Base-by-base conservation (phyloP, 2,888 invertebrate species). In the Myopa testacea region DNA sequence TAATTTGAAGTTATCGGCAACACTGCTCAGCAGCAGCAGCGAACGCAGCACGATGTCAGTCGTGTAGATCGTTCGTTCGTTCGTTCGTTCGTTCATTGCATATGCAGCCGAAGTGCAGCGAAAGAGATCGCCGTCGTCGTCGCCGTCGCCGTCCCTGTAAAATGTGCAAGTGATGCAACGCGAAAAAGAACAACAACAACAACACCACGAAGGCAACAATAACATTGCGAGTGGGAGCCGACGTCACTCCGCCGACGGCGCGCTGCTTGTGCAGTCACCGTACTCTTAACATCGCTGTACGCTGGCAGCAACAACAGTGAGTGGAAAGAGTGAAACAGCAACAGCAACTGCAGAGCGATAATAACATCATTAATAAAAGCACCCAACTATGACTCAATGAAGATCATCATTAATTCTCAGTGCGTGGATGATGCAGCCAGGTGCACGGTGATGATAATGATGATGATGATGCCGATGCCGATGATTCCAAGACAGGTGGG, bases 161-260 rank as follows among this genome's bases (percentile, higher is more conserved):
- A 26, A 26, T 26, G 1, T 26, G 26, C 26, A 26, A 26, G 26
- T 26, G 26, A 26, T 26, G 26, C 71, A 71, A 71, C 71, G 38
- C 37, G 26, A 58, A 55, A 34, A 58, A 71, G 5, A 58, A 4
- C 55, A 58, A 58, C 10, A 58, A 58, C 10, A 70, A 70, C 16
- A 71, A n/a, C 12, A 55, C 34, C 10, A 14, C 1, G 6, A 70
- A 70, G 6, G 16, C 37, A 37, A 12, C 58, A 55, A 12, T 37
- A 55, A 55, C 40, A 37, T 45, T 45, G 55, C 55, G 55, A 71
- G 16, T 12, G 34, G 10, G 37, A 19, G 14, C 68, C 6, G 34
- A 14, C 65, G 40, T 68, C 55, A 60, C 58, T 16, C 74, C n/a
- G n/a, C n/a, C n/a, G n/a, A n/a, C n/a, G n/a, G 65, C 34, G 63